Evolutionary conservation across 2,113 vertebrate species (phyloP).

Genomic region (Casuarius casuarius): DNA sequence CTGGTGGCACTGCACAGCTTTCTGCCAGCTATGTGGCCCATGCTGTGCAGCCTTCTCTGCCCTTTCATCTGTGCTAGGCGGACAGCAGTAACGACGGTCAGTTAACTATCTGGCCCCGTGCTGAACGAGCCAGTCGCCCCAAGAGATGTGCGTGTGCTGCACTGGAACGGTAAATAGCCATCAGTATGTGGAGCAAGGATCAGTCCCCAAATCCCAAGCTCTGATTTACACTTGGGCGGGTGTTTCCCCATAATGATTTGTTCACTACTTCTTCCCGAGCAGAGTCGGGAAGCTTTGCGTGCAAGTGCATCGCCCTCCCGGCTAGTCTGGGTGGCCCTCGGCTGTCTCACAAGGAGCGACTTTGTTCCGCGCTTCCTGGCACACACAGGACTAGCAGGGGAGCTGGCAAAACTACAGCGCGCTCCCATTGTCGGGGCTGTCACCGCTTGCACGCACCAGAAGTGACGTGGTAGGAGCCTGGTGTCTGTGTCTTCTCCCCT

Average conservation of each 20-base stretch:
- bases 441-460: rapidly evolving
- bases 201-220: rapidly evolving
- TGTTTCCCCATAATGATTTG: rapidly evolving
- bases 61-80: too few species aligned
- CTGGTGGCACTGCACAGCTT: background rate
- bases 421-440: background rate
- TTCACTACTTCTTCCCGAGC: rapidly evolving
- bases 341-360: rapidly evolving
- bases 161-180: background rate
- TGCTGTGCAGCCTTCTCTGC: background rate
- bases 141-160: background rate
- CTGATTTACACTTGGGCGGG: rapidly evolving
- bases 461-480: rapidly evolving
- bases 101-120: too few species aligned
- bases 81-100: background rate
- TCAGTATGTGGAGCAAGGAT: background rate
- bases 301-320: background rate
- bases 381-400: too few species aligned
- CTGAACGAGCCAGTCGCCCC: background rate
- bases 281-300: background rate
- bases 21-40: background rate
- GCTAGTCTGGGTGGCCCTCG: rapidly evolving
- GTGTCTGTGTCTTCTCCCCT: rapidly evolving
- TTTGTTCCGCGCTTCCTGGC: too few species aligned
- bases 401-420: background rate